These are phyloP conservation scores for Cynaeus angustus DNA, from an alignment of 2,888 invertebrate species.

Conservation along the genomic window DNA sequence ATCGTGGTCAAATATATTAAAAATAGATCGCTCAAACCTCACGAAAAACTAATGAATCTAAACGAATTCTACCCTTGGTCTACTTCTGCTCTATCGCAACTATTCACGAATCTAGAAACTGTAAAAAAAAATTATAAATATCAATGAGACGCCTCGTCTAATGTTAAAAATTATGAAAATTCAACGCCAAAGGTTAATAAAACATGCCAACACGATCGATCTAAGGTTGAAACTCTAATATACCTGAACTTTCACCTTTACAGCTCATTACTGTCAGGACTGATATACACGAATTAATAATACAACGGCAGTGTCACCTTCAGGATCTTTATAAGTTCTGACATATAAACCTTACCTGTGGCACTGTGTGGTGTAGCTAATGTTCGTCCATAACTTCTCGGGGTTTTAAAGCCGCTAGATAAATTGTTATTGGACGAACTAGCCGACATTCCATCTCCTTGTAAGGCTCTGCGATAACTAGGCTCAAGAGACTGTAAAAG, in stretches of 20 bases:
- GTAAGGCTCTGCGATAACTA: slow-evolving; percentile 79
- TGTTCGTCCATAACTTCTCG: slow-evolving; percentile 68
- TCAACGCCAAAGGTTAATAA: background rate
- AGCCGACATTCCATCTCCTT: slow-evolving; percentile 74
- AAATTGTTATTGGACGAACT: slow-evolving; percentile 75
- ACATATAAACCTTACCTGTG: slow-evolving; percentile 68
- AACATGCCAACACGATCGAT: slow-evolving; percentile 1
- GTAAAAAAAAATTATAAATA: too few species aligned
- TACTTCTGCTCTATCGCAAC: too few species aligned
- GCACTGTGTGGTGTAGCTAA: slow-evolving; percentile 67
- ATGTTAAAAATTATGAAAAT: background rate
- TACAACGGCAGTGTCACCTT: too few species aligned
- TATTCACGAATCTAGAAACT: too few species aligned
- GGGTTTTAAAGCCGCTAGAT: slow-evolving; percentile 69
- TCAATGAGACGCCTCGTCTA: too few species aligned
- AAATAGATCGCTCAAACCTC: too few species aligned
- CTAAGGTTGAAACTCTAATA: background rate
- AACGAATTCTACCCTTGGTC: too few species aligned
- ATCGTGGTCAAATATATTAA: too few species aligned
- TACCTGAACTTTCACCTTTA: slow-evolving; percentile 1
- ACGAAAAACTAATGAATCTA: too few species aligned
- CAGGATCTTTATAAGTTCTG: too few species aligned
- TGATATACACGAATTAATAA: background rate
- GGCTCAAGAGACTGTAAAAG: slow-evolving; percentile 89
- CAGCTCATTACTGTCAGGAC: background rate